phyloP scores from a whole-genome alignment of 2,888 invertebrate genomes.

The Nysson spinosus region DNA sequence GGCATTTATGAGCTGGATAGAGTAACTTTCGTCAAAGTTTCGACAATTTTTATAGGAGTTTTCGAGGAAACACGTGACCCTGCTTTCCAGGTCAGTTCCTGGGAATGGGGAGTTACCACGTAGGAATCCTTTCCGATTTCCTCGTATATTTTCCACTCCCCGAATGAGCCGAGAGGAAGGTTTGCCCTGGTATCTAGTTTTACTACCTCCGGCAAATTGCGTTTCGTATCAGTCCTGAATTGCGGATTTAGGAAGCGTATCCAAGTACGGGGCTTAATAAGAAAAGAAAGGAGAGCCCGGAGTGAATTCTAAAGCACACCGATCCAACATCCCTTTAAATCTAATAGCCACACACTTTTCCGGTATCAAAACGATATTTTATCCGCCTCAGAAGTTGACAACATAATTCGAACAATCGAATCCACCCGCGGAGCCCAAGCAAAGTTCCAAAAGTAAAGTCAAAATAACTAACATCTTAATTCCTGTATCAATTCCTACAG shows the following conservation, averaged over 20 bases:
- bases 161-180: slow-evolving; percentile 20
- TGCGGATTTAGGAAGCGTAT: slow-evolving; percentile 34
- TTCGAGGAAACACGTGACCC: slow-evolving; percentile 32
- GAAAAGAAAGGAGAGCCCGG: slow-evolving; percentile 7
- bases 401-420: no score
- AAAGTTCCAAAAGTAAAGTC: no score
- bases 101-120: slow-evolving; percentile 39
- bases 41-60: slow-evolving; percentile 28
- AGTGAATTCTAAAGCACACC: slow-evolving; percentile 10
- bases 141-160: slow-evolving; percentile 37
- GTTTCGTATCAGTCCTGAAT: slow-evolving; percentile 44
- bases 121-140: slow-evolving; percentile 30
- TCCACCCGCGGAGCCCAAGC: no score
- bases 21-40: slow-evolving; percentile 22
- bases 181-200: slow-evolving; percentile 33
- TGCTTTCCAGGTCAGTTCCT: slow-evolving; percentile 41
- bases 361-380: no score
- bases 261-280: slow-evolving; percentile 5
- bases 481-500: no score
- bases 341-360: slow-evolving; percentile 3
- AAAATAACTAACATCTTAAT: no score
- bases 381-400: no score
- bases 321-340: slow-evolving; percentile 1
- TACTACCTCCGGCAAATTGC: slow-evolving; percentile 41
- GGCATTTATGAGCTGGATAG: slow-evolving; percentile 14